A percentile compares a stretch with the other conserved stretches of the same genome.
Evolutionary conservation across 2,797 vertebrate species (phyloP).

Genomic region (Novumbra hubbsi): DNA sequence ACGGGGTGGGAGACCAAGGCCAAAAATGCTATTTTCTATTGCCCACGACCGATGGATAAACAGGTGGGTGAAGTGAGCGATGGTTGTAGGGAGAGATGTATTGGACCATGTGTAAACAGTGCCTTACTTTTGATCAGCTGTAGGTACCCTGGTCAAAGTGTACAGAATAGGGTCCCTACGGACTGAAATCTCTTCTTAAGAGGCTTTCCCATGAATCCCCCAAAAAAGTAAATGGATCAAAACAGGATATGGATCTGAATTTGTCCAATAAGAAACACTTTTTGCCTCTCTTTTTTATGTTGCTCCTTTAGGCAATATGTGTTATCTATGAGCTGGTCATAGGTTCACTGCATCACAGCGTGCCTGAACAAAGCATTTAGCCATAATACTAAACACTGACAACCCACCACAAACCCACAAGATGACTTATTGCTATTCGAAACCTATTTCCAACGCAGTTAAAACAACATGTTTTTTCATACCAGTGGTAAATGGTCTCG

Average conservation of each 20-base stretch:
- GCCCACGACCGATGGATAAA: not conserved
- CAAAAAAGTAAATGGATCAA: not conserved
- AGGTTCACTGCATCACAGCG: too few species aligned
- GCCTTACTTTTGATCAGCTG: not conserved
- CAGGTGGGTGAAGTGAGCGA: not conserved
- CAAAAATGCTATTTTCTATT: conserved; percentile 11
- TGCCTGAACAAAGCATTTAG: too few species aligned
- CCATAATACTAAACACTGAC: too few species aligned
- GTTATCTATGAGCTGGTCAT: too few species aligned
- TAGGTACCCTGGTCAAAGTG: not conserved
- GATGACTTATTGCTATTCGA: too few species aligned
- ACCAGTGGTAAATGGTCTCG: too few species aligned
- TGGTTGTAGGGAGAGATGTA: conserved; percentile 3
- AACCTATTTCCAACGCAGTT: too few species aligned
- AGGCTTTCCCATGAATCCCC: not conserved
- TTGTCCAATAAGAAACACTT: not conserved
- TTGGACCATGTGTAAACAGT: conserved; percentile 6
- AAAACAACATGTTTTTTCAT: too few species aligned
- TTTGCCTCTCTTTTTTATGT: not conserved
- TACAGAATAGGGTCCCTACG: not conserved
- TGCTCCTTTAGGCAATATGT: not conserved
- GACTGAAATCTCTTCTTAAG: not conserved
- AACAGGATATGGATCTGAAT: not conserved
- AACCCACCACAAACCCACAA: too few species aligned
- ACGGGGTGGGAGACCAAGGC: conserved; percentile 15